Conservation (phyloP, 2,797 vertebrate genomes). For the Hyperoplus lanceolatus region DNA sequence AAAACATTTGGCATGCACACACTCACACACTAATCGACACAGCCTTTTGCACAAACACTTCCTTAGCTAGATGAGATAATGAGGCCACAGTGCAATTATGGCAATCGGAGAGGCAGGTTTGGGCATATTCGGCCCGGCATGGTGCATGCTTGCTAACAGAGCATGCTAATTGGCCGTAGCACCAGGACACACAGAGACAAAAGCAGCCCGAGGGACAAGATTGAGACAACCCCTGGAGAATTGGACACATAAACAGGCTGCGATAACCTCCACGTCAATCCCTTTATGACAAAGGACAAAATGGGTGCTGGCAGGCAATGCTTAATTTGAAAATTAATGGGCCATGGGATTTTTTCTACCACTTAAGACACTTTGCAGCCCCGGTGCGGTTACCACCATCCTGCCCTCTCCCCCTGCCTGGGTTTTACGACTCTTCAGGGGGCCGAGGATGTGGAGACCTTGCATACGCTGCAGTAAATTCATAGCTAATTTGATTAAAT, state of each 20-base stretch:
- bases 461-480: slow-evolving; percentile 68
- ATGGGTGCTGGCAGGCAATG: slow-evolving; percentile 68
- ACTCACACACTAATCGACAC: slow-evolving; percentile 20
- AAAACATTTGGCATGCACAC: slow-evolving; percentile 45
- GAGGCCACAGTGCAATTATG: slow-evolving; percentile 78
- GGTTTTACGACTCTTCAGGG: slow-evolving; percentile 60
- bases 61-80: slow-evolving; percentile 67
- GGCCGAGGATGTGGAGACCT: slow-evolving; percentile 57
- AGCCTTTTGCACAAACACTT: slow-evolving; percentile 39
- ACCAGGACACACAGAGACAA: slow-evolving; percentile 58
- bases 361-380: slow-evolving; percentile 74
- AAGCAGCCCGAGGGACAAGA: slow-evolving; percentile 54
- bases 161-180: slow-evolving; percentile 79
- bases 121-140: slow-evolving; percentile 63
- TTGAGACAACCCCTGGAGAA: slow-evolving; percentile 52
- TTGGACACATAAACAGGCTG: slow-evolving; percentile 50
- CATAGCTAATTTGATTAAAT: slow-evolving; percentile 72
- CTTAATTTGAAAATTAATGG: slow-evolving; percentile 85
- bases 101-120: slow-evolving; percentile 80
- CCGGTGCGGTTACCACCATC: slow-evolving; percentile 30
- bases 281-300: slow-evolving; percentile 87
- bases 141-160: slow-evolving; percentile 69
- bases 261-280: slow-evolving; percentile 77
- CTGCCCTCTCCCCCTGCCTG: slow-evolving; percentile 40
- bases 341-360: slow-evolving; percentile 65